Percentiles rank a stretch among this genome's conserved stretches.
Conservation (phyloP, 2,888 invertebrate genomes). For the Parnassius mnemosyne region DNA sequence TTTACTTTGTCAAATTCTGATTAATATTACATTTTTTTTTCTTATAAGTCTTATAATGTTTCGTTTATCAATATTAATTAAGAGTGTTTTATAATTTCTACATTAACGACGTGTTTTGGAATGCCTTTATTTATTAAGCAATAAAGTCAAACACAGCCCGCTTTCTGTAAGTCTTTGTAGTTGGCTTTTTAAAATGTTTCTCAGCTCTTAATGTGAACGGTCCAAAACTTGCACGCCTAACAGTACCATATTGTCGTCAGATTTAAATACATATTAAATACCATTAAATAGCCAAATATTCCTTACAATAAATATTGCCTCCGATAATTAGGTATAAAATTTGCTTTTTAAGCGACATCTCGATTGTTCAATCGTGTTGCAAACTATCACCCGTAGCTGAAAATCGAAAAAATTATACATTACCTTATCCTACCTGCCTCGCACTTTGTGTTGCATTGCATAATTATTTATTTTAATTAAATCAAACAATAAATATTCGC, state of each 20-base stretch:
- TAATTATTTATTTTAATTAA: not conserved
- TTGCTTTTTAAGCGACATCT: constrained; percentile 4
- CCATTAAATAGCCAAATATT: not conserved
- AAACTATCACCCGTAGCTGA: not conserved
- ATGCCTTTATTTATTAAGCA: not conserved
- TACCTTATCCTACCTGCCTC: not conserved
- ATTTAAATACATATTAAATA: constrained; percentile 25
- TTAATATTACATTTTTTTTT: not conserved
- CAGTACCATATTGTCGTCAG: constrained; percentile 27
- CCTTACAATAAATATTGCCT: not conserved
- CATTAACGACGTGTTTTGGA: not conserved
- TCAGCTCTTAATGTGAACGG: not conserved
- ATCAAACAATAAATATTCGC: not conserved
- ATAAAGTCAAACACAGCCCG: too few species aligned
- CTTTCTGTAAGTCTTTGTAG: too few species aligned
- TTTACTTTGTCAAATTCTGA: not conserved
- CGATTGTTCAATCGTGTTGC: not conserved
- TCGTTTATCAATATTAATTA: too few species aligned
- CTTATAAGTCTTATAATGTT: too few species aligned
- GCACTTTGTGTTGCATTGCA: constrained; percentile 9
- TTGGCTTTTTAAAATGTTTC: not conserved
- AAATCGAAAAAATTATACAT: not conserved
- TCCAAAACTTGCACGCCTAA: constrained; percentile 23
- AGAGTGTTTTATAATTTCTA: not conserved
- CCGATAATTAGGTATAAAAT: not conserved